Evolutionary conservation across 2,797 vertebrate genomes (phyloP).

Genomic region (Crypturellus tataupa): DNA sequence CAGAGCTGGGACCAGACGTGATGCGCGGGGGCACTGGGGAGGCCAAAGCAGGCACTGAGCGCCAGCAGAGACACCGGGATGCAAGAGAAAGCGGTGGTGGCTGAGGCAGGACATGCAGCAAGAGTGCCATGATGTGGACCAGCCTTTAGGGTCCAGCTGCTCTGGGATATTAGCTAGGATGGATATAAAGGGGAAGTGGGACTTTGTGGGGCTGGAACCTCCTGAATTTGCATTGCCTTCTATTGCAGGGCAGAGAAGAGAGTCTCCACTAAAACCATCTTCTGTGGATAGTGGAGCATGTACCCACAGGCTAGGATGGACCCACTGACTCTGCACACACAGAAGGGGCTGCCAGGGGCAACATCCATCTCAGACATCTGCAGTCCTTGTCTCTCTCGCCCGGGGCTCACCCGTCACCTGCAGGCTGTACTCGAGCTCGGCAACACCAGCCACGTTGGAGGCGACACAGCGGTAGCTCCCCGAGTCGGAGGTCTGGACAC

Average conservation of each 20-base stretch:
- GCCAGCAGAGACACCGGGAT: neutral
- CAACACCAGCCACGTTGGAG: constrained; percentile 65
- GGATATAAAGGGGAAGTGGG: too few species aligned
- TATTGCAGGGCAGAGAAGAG: fast-evolving
- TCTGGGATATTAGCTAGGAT: neutral
- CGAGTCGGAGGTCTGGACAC: neutral
- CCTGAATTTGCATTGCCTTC: too few species aligned
- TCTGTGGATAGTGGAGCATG: fast-evolving
- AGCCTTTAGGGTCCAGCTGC: neutral
- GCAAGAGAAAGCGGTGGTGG: neutral
- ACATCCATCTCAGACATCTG: fast-evolving
- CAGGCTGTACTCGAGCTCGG: constrained; percentile 68
- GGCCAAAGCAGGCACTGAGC: neutral
- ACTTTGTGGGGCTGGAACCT: fast-evolving
- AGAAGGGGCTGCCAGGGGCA: fast-evolving
- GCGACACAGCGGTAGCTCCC: constrained; percentile 80
- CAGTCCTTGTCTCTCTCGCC: neutral
- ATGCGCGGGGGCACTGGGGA: constrained; percentile 70
- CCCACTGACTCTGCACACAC: fast-evolving
- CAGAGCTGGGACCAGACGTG: constrained; percentile 42
- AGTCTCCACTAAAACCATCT: neutral
- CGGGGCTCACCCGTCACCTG: constrained; percentile 77
- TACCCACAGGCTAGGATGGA: fast-evolving
- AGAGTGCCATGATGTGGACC: fast-evolving
- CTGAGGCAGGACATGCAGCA: neutral